phyloP scores from a whole-genome alignment of 2,888 invertebrate species.

The Helicoverpa assulta region DNA sequence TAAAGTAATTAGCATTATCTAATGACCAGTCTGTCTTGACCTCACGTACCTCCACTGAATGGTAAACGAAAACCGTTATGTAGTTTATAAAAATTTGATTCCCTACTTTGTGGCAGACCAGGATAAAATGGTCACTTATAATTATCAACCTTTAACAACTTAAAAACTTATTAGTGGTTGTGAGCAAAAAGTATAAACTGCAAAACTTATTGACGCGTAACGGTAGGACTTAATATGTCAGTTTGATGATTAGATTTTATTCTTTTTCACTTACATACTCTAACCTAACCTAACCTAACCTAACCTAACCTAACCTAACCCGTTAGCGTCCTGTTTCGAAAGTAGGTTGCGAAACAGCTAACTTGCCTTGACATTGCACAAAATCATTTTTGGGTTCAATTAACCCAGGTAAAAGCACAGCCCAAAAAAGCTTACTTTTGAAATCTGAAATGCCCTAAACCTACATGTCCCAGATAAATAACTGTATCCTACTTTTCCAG shows the following conservation, averaged over 20 bases:
- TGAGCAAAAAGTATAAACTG: slow-evolving; percentile 48
- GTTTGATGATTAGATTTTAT: slow-evolving; percentile 4
- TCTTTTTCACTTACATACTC: too few species aligned
- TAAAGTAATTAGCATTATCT: slow-evolving; percentile 24
- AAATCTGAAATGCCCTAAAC: neutral
- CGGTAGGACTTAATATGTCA: slow-evolving; percentile 33
- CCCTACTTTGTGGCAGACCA: neutral
- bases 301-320: too few species aligned
- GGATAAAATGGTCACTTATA: slow-evolving; percentile 11
- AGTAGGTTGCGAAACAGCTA: slow-evolving; percentile 10
- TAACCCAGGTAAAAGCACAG: slow-evolving; percentile 2
- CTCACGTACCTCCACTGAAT: neutral
- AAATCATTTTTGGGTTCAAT: slow-evolving; percentile 27
- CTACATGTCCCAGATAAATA: too few species aligned
- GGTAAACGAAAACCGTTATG: neutral
- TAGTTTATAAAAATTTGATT: neutral
- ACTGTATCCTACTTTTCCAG: too few species aligned
- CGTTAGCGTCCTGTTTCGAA: slow-evolving; percentile 44
- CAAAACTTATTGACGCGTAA: slow-evolving; percentile 37
- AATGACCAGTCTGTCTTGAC: slow-evolving; percentile 17
- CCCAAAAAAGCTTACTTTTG: neutral
- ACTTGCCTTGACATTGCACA: slow-evolving; percentile 12
- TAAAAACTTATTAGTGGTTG: slow-evolving; percentile 56
- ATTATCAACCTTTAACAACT: slow-evolving; percentile 45
- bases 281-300: too few species aligned